Percentiles rank a stretch among this genome's conserved stretches.
phyloP scores from a whole-genome alignment of 1,140 invertebrate species.

The Diprion similis region DNA sequence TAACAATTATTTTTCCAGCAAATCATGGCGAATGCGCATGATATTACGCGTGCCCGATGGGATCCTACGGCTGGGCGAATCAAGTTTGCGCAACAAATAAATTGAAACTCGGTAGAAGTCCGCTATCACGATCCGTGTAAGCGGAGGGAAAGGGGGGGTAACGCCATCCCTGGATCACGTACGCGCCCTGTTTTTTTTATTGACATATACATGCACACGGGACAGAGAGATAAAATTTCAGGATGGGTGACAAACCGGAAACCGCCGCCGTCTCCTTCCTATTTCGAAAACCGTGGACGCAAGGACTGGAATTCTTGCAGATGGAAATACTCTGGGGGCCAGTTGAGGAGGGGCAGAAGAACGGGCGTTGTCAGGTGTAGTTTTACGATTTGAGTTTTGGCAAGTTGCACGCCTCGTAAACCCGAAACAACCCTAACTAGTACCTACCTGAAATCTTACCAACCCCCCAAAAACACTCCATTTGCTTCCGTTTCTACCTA shows the following conservation, averaged over 20 bases:
- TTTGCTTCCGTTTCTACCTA: not conserved
- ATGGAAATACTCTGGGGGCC: not conserved
- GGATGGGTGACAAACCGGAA: not conserved
- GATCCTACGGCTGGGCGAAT: no score
- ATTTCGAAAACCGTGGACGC: not conserved
- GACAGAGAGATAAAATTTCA: not conserved
- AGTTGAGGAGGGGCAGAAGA: not conserved
- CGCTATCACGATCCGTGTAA: not conserved
- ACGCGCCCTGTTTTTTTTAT: no score
- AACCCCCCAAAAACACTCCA: not conserved
- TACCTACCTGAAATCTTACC: not conserved
- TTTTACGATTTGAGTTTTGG: not conserved
- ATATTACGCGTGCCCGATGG: no score
- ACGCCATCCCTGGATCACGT: no score
- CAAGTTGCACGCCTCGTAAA: not conserved
- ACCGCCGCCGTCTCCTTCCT: not conserved
- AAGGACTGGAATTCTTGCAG: not conserved
- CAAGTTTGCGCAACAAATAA: no score
- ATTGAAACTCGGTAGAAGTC: no score
- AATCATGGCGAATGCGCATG: no score
- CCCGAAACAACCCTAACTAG: constrained; percentile 4
- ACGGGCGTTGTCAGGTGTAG: not conserved
- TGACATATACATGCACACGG: no score
- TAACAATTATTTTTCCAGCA: no score
- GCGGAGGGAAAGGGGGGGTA: no score